Base-by-base conservation (phyloP, 1,140 invertebrate species). In the Hylyphantes graminicola region DNA sequence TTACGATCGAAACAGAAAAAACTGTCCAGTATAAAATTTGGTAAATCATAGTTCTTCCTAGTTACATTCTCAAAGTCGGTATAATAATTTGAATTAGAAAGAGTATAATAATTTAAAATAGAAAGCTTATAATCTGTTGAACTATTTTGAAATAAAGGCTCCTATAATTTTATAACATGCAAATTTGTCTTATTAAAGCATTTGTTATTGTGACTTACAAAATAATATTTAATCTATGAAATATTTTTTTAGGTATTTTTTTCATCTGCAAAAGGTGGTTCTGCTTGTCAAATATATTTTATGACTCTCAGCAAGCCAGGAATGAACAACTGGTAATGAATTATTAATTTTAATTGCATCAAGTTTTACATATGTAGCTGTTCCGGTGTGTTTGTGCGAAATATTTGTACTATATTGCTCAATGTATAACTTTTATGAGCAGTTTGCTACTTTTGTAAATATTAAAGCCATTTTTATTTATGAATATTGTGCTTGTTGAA, bases 231-330 rank as follows among this genome's bases (percentile, higher is more conserved):
- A 21, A 74, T 21, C 3, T 57, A 10, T 57, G 35, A 8, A 59
- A 17, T 57, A 53, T 57, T 75, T 51, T 89, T 90, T 11, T 90
- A 95, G 93, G 95, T 99, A 87, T 99, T 99, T 93, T 99, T 99
- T 92, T 99, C 98, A 61, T 99, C 97, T 87, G 97, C 98, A 87
- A 98, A 99, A 91, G 96, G 97, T 88, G 97, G 97, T 88, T 98
- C 97, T 86, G 97, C 97, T 87, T 99, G 97, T 93, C 98, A 99
- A 92, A 99, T 99, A 88, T 99, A 99, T 90, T 99, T 99, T 91
- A 99, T 99, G 98, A 99, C 98, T 87, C 93, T 99, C 87, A 99
- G 99, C 91, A 99, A 99, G 92, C 97, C 98, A 70, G 97, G 98
- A 87, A 96, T 99, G 94, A 96, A 96, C 88, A 99, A 99, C 92